phyloP scores from a whole-genome alignment of 2,888 invertebrate species.

The Plebejus anna region DNA sequence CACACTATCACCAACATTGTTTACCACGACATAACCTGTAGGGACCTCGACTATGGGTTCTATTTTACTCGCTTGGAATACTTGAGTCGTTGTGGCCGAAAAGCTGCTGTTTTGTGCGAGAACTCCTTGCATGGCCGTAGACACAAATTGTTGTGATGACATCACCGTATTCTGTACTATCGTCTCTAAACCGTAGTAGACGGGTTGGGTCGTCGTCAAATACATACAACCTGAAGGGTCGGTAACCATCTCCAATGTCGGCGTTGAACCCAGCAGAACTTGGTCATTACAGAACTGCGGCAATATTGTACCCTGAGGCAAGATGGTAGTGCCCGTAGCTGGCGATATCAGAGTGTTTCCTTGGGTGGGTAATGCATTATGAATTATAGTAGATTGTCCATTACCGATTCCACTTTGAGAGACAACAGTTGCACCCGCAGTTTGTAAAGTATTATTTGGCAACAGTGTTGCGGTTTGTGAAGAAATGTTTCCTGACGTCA shows the following conservation, averaged over 20 bases:
- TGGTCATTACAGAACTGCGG: constrained; percentile 81
- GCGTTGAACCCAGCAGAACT: constrained; percentile 81
- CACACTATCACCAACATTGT: constrained; percentile 79
- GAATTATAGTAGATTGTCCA: constrained; percentile 73
- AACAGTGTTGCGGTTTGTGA: constrained; percentile 65
- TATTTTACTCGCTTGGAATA: constrained; percentile 91
- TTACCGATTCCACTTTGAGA: constrained; percentile 73
- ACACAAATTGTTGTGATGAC: constrained; percentile 93
- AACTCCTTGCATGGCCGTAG: constrained; percentile 89
- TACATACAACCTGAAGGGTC: constrained; percentile 81
- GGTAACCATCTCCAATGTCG: constrained; percentile 82
- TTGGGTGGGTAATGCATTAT: constrained; percentile 74
- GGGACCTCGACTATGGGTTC: constrained; percentile 89
- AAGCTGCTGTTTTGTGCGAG: constrained; percentile 90
- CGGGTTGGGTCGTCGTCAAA: constrained; percentile 84
- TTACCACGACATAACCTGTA: constrained; percentile 85
- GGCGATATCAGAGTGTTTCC: constrained; percentile 76
- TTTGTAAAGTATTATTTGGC: constrained; percentile 65
- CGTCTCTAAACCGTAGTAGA: constrained; percentile 91
- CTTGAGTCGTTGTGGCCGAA: constrained; percentile 90
- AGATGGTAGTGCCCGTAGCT: constrained; percentile 79
- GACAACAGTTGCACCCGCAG: constrained; percentile 64
- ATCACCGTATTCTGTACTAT: constrained; percentile 93
- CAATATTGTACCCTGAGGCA: constrained; percentile 79
- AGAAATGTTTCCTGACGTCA: constrained; percentile 60